Evolutionary conservation across 2,888 invertebrate genomes (phyloP).

Genomic region (Orchesellides sinensis): DNA sequence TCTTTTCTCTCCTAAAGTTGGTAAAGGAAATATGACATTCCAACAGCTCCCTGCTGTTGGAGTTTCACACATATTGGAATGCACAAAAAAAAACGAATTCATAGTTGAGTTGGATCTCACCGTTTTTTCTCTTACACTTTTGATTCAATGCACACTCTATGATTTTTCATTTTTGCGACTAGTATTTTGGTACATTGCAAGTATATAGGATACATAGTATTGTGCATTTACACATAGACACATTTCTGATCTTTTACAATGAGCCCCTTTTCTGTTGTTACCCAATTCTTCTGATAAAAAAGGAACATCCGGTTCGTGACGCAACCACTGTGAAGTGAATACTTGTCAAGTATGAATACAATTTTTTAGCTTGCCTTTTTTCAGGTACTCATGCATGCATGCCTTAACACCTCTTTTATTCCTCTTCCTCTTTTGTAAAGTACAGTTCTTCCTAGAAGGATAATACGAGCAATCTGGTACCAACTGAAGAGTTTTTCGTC

Average conservation of each 20-base stretch:
- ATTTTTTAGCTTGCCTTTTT: conserved; percentile 30
- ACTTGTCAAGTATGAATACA: conserved; percentile 26
- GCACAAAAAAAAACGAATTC: neutral
- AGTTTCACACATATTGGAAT: conserved; percentile 2
- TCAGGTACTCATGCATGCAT: conserved; percentile 8
- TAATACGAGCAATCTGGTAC: no score
- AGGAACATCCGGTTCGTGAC: conserved; percentile 33
- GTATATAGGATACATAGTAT: neutral
- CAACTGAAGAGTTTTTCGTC: no score
- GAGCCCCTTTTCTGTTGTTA: conserved; percentile 3
- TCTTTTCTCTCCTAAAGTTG: conserved; percentile 3
- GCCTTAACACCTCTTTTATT: conserved; percentile 22
- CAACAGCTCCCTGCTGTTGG: neutral
- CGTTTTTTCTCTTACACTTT: neutral
- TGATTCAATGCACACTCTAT: neutral
- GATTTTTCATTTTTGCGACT: neutral
- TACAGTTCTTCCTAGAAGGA: neutral
- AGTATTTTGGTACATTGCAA: neutral
- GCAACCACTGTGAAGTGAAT: neutral
- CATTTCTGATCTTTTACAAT: no score
- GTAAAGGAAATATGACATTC: neutral
- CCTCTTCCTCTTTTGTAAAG: neutral
- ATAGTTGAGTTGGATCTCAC: neutral
- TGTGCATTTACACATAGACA: neutral
- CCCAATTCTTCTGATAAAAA: conserved; percentile 16